phyloP scores from a whole-genome alignment of 1,140 invertebrate species.

The Aphis gossypii region DNA sequence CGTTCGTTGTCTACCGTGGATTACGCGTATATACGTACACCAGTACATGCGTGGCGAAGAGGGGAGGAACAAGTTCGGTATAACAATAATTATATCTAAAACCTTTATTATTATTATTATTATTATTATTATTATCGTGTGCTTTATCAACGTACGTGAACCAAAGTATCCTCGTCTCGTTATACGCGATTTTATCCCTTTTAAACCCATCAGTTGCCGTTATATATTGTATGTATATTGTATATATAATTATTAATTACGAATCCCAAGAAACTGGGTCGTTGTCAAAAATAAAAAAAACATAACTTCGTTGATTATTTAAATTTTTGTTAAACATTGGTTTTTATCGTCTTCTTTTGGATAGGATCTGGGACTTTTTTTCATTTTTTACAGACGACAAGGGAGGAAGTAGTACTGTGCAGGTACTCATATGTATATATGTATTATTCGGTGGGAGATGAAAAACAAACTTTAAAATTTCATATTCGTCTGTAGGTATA shows the following conservation, averaged over 20 bases:
- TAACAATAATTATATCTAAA: background rate
- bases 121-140: background rate
- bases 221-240: background rate
- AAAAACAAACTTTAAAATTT: background rate
- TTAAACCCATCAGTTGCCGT: background rate
- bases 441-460: background rate
- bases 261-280: background rate
- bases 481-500: background rate
- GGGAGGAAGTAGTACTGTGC: background rate
- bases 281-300: background rate
- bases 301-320: background rate
- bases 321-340: background rate
- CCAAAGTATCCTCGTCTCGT: constrained; percentile 4
- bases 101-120: background rate
- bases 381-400: too few species aligned
- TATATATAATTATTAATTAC: background rate
- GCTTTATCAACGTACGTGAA: background rate
- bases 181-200: background rate
- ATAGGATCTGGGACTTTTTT: background rate
- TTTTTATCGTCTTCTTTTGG: background rate
- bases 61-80: background rate
- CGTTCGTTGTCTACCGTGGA: background rate
- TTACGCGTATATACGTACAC: background rate
- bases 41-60: background rate
- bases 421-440: background rate